These are phyloP conservation scores for Strix uralensis DNA, from an alignment of 2,113 vertebrate species.

Conservation along the genomic window DNA sequence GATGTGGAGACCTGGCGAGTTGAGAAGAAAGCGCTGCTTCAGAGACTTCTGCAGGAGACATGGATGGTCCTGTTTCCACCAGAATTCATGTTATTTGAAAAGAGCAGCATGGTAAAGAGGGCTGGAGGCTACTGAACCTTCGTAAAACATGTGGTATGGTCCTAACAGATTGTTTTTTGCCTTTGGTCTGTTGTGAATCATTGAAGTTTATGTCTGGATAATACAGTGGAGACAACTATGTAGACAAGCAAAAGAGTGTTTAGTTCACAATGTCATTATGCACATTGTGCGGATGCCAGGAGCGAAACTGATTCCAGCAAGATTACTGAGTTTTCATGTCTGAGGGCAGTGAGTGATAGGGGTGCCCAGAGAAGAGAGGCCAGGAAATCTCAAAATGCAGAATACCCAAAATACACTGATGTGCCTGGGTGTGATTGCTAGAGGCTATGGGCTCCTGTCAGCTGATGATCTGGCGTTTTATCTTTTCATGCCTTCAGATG, in stretches of 20 bases:
- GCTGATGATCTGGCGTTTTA: neutral
- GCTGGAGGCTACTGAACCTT: neutral
- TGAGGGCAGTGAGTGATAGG: neutral
- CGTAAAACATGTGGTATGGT: neutral
- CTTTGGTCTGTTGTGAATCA: neutral
- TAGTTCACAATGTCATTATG: neutral
- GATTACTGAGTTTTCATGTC: neutral
- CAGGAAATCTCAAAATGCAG: neutral
- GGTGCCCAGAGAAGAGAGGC: neutral
- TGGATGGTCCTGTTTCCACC: neutral
- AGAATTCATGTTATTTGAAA: neutral
- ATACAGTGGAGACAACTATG: neutral
- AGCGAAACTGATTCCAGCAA: neutral
- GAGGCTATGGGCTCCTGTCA: neutral
- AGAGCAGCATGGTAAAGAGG: neutral
- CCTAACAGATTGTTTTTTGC: neutral
- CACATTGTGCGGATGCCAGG: neutral
- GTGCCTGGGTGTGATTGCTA: fast-evolving
- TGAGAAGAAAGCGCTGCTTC: neutral
- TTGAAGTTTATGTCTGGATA: neutral
- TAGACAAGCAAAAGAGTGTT: neutral
- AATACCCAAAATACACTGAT: neutral
- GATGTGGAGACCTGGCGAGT: neutral
- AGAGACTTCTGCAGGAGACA: neutral
- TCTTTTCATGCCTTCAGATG: neutral